phyloP scores from a whole-genome alignment of 2,113 vertebrate species.

The Neotoma lepida region DNA sequence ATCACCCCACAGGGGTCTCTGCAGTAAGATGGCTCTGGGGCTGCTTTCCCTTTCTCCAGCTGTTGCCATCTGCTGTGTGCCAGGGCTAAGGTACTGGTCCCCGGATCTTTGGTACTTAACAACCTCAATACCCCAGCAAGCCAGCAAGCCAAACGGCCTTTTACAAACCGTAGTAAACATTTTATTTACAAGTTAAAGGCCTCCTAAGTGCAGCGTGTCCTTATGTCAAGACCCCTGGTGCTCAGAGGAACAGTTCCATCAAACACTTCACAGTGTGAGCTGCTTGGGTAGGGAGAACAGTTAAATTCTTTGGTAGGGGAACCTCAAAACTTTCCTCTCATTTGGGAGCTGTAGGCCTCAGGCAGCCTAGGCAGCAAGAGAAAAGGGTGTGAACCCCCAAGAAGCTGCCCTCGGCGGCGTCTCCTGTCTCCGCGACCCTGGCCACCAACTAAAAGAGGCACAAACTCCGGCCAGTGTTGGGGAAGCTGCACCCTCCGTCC shows the following conservation, averaged over 20 bases:
- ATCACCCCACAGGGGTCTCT: not conserved
- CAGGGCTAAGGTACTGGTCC: rapidly evolving
- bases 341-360: not conserved
- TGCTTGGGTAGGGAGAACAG: not conserved
- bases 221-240: slow-evolving; percentile 65
- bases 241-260: not conserved
- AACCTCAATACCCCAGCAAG: not conserved
- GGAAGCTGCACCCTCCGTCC: not conserved
- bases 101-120: not conserved
- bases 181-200: slow-evolving; percentile 95
- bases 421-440: not conserved
- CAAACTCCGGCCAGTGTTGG: not conserved
- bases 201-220: slow-evolving; percentile 87
- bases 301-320: not conserved
- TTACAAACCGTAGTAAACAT: slow-evolving; percentile 91
- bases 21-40: not conserved
- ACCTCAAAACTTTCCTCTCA: not conserved
- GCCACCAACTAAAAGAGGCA: not conserved
- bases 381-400: rapidly evolving
- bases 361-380: not conserved
- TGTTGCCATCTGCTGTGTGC: not conserved
- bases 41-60: not conserved
- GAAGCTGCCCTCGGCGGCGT: not conserved
- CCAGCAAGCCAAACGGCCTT: slow-evolving; percentile 69
- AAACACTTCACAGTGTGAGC: slow-evolving; percentile 78